phyloP scores from a whole-genome alignment of 2,113 vertebrate genomes.

The Aspidoscelis tigris region DNA sequence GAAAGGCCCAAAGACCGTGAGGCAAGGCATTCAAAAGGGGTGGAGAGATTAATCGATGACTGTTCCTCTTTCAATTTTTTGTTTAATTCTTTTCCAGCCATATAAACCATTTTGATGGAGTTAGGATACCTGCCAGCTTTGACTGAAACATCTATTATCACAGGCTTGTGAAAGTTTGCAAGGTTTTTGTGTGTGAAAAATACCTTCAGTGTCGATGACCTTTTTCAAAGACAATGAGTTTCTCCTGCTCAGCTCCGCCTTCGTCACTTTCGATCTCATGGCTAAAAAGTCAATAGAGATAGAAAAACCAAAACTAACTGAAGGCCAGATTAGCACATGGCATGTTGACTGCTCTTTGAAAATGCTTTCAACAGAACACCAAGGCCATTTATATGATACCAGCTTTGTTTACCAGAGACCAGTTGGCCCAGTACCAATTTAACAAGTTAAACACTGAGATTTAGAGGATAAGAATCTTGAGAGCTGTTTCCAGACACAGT shows the following conservation, averaged over 20 bases:
- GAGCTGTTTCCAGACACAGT: neutral
- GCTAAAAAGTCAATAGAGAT: neutral
- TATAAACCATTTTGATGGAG: neutral
- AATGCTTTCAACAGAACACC: neutral
- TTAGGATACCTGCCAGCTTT: neutral
- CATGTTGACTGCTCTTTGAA: neutral
- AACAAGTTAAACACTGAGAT: neutral
- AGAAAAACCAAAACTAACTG: slow-evolving; percentile 2
- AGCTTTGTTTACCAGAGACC: neutral
- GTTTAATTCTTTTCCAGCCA: neutral
- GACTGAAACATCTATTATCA: neutral
- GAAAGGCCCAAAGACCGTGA: too few relatives aligned
- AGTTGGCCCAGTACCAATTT: neutral
- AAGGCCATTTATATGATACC: neutral
- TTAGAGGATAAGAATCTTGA: neutral
- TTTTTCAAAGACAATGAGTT: slow-evolving; percentile 8
- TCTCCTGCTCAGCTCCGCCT: neutral
- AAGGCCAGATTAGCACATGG: neutral
- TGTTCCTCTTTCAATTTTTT: neutral
- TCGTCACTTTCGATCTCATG: neutral
- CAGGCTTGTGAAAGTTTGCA: neutral
- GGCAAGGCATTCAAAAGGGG: neutral
- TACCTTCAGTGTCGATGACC: neutral
- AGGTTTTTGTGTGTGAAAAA: neutral
- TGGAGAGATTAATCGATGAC: neutral